phyloP scores from a whole-genome alignment of 2,113 vertebrate species.

The Motacilla tschutschensis region DNA sequence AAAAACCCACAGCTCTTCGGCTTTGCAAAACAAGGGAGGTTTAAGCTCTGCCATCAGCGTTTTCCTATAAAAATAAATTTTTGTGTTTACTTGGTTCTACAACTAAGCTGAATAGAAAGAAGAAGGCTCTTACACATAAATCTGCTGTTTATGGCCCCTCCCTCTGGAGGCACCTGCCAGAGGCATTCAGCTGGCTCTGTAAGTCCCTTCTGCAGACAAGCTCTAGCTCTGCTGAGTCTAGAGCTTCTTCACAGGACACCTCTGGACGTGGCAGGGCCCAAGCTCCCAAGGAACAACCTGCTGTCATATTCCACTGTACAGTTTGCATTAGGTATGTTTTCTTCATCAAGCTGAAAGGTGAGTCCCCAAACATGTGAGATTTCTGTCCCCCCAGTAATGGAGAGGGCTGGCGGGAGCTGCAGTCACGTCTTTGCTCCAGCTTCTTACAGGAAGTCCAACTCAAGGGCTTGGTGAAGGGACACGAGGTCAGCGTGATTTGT shows the following conservation, averaged over 20 bases:
- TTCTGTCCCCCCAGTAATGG: neutral
- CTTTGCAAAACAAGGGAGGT: constrained; percentile 29
- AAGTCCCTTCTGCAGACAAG: constrained; percentile 33
- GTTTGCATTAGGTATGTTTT: constrained; percentile 58
- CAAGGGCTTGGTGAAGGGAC: constrained; percentile 94
- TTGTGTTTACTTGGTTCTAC: constrained; percentile 54
- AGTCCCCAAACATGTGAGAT: constrained; percentile 34
- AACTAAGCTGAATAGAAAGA: constrained; percentile 58
- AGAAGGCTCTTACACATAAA: constrained; percentile 44
- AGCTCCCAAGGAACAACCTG: constrained; percentile 2
- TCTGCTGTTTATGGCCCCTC: constrained; percentile 13
- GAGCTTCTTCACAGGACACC: neutral
- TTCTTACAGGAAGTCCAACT: constrained; percentile 93
- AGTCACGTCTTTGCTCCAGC: neutral
- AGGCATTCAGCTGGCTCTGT: constrained; percentile 6
- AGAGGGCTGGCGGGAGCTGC: constrained; percentile 25
- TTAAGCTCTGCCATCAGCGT: constrained; percentile 50
- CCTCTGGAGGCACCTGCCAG: neutral
- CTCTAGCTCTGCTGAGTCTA: neutral
- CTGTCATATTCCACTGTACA: constrained; percentile 13
- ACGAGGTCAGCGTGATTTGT: constrained; percentile 92
- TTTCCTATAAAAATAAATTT: constrained; percentile 69
- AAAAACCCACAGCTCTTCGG: neutral
- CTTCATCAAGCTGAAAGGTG: constrained; percentile 59
- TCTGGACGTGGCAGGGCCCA: neutral